These are phyloP conservation scores for Saccostrea cuccullata DNA, from an alignment of 1,140 invertebrate genomes.

Conservation along the genomic window DNA sequence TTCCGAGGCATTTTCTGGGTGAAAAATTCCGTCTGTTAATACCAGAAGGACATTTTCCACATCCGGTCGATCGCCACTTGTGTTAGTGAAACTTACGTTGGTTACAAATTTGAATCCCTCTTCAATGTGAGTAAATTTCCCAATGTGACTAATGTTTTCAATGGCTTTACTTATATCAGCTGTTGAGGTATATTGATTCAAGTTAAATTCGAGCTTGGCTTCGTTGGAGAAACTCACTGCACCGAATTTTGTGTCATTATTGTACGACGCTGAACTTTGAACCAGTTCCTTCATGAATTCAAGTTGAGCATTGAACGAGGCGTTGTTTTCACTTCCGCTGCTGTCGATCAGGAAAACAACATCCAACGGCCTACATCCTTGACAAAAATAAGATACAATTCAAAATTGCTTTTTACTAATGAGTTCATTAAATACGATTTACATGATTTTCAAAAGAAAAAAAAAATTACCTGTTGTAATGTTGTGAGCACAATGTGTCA, in stretches of 20 bases:
- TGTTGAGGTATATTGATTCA: neutral
- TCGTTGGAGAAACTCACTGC: neutral
- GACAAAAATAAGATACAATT: neutral
- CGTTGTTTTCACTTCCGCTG: conserved; percentile 24
- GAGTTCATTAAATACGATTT: no score
- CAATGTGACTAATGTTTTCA: neutral
- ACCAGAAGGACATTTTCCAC: neutral
- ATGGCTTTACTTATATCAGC: neutral
- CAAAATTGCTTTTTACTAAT: neutral
- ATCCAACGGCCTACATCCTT: neutral
- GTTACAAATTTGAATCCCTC: neutral
- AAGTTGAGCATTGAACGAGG: neutral
- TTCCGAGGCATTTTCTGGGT: conserved; percentile 8
- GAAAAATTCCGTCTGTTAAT: conserved; percentile 1
- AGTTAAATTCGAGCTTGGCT: neutral
- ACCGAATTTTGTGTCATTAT: conserved; percentile 3
- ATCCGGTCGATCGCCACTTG: neutral
- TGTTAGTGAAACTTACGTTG: neutral
- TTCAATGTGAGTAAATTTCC: neutral
- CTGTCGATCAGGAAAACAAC: conserved; percentile 12
- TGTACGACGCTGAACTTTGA: neutral
- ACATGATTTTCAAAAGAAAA: no score
- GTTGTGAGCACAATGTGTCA: neutral
- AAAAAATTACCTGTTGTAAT: neutral
- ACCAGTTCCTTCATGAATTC: conserved; percentile 19